Evolutionary conservation across 2,113 vertebrate species (phyloP).

Genomic region (Rousettus leschenaultii): DNA sequence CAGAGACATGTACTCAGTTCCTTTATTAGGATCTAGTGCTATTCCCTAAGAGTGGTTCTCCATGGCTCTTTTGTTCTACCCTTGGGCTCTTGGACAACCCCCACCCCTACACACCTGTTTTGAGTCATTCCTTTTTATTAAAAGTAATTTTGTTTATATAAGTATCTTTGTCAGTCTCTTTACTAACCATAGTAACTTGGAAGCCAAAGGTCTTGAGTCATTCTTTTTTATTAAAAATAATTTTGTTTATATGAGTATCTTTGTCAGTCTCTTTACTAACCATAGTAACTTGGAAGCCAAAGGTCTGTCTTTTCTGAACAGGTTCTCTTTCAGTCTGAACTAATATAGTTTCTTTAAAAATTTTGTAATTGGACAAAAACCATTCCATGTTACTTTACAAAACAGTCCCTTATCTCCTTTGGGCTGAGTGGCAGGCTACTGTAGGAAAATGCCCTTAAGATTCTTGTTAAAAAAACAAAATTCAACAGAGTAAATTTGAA

Average conservation of each 20-base stretch:
- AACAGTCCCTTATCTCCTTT: not conserved
- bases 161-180: not conserved
- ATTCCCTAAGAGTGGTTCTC: not conserved
- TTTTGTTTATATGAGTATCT: not conserved
- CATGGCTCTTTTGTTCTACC: not conserved
- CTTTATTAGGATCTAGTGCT: not conserved
- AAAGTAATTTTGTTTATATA: not conserved
- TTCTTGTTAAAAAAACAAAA: not conserved
- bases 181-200: not conserved
- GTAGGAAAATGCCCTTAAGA: not conserved
- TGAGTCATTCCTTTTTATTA: not conserved
- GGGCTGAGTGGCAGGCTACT: not conserved
- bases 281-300: not conserved
- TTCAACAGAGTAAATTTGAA: not conserved
- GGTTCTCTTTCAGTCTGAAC: not conserved
- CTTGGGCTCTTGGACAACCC: not conserved
- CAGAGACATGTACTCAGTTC: not conserved
- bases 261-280: not conserved
- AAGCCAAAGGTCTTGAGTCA: not conserved
- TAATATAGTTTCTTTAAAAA: not conserved
- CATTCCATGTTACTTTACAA: not conserved
- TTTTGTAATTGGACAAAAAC: not conserved
- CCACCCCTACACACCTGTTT: not conserved
- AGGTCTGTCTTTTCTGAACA: not conserved
- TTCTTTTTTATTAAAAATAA: not conserved